These are phyloP conservation scores for Pluvianellus socialis DNA, from an alignment of 2,113 vertebrate species.

Conservation along the genomic window DNA sequence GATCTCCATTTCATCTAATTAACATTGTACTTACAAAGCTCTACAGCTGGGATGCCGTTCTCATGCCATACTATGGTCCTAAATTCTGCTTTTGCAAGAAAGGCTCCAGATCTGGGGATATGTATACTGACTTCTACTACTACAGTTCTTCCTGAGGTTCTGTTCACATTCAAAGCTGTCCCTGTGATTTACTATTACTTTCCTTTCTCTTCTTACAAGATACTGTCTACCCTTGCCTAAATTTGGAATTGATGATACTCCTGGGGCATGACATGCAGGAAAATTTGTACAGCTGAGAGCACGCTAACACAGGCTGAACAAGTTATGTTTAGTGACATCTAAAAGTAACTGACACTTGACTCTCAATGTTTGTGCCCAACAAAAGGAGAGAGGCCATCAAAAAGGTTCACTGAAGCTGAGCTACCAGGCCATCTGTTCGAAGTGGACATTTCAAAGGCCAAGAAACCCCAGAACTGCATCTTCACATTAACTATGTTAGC, in stretches of 20 bases:
- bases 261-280: fast-evolving
- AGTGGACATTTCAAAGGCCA: not conserved
- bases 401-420: not conserved
- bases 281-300: not conserved
- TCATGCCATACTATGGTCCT: not conserved
- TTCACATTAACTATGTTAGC: not conserved
- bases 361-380: not conserved
- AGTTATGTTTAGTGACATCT: not conserved
- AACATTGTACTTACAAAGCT: not conserved
- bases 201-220: not conserved
- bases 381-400: not conserved
- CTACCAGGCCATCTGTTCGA: not conserved
- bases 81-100: not conserved
- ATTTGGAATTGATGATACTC: not conserved
- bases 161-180: not conserved
- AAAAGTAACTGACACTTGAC: not conserved
- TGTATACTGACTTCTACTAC: not conserved
- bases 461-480: not conserved
- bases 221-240: not conserved
- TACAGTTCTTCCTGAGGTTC: not conserved
- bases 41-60: not conserved
- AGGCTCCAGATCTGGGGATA: too few species aligned
- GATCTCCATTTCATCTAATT: not conserved
- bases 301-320: not conserved
- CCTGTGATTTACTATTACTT: not conserved